Conservation (phyloP, 2,797 vertebrate species). For the Cirrhinus mrigala region DNA sequence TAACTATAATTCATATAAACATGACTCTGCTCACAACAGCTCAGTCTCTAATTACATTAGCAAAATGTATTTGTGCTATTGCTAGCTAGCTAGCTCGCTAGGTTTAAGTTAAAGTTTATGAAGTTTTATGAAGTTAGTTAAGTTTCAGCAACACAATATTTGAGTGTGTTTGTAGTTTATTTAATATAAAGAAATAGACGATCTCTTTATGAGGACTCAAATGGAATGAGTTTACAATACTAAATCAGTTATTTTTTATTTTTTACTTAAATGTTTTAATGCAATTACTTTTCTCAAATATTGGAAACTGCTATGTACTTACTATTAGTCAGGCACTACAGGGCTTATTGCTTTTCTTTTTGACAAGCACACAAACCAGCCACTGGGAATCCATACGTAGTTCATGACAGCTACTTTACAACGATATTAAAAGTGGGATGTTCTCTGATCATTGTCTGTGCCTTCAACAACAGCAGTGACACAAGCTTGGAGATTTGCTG, state of each 20-base stretch:
- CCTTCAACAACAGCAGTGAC: neutral
- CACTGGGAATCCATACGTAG: neutral
- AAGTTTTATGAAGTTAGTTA: too few species aligned
- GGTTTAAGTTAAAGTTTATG: too few species aligned
- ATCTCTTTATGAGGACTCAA: too few species aligned
- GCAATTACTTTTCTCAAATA: too few species aligned
- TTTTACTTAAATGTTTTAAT: too few species aligned
- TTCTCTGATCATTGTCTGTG: slow-evolving; percentile 1
- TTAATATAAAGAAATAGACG: too few species aligned
- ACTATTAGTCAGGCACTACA: neutral
- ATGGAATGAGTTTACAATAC: too few species aligned
- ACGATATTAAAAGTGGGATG: slow-evolving; percentile 10
- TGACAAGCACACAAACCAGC: neutral
- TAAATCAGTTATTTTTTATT: too few species aligned
- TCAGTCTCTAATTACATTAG: neutral
- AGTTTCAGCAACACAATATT: too few species aligned
- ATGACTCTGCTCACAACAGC: too few species aligned
- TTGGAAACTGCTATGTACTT: neutral
- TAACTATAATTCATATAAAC: neutral
- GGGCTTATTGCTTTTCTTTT: neutral
- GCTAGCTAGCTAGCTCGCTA: neutral
- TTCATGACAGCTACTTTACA: neutral
- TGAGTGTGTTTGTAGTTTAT: too few species aligned
- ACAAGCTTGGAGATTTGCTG: neutral
- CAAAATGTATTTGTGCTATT: neutral